Percentiles rank a stretch among this genome's conserved stretches.
Conservation (phyloP, 2,113 vertebrate species). For the Otocyon megalotis region DNA sequence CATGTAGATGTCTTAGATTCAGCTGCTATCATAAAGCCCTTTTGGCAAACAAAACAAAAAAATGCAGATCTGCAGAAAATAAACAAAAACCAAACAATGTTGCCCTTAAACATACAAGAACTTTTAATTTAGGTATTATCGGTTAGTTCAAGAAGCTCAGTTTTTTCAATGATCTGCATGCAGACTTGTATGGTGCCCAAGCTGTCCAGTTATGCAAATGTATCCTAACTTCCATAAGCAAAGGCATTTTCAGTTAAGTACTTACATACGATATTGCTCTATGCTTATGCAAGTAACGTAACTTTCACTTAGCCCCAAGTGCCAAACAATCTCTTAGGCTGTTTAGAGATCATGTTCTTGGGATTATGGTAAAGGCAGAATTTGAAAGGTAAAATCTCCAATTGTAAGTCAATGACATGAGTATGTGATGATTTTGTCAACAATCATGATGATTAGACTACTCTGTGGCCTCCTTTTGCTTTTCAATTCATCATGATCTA, state of each 20-base stretch:
- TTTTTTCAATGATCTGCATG: conserved; percentile 13
- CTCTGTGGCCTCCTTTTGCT: not conserved
- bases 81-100: not conserved
- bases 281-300: not conserved
- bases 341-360: not conserved
- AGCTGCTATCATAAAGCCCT: not conserved
- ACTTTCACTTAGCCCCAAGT: not conserved
- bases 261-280: not conserved
- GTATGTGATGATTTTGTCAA: not conserved
- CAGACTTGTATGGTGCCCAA: not conserved
- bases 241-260: conserved; percentile 8
- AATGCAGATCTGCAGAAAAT: not conserved
- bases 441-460: not conserved
- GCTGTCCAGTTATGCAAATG: not conserved
- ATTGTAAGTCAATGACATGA: not conserved
- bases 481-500: conserved; percentile 47
- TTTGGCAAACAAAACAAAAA: not conserved
- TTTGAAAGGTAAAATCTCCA: not conserved
- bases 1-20: not conserved
- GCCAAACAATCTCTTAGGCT: not conserved
- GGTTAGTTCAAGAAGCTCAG: not conserved
- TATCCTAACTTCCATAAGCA: conserved; percentile 27
- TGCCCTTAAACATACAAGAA: not conserved
- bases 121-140: not conserved
- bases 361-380: not conserved